phyloP scores from a whole-genome alignment of 2,113 vertebrate species.

The Phyllostomus discolor region DNA sequence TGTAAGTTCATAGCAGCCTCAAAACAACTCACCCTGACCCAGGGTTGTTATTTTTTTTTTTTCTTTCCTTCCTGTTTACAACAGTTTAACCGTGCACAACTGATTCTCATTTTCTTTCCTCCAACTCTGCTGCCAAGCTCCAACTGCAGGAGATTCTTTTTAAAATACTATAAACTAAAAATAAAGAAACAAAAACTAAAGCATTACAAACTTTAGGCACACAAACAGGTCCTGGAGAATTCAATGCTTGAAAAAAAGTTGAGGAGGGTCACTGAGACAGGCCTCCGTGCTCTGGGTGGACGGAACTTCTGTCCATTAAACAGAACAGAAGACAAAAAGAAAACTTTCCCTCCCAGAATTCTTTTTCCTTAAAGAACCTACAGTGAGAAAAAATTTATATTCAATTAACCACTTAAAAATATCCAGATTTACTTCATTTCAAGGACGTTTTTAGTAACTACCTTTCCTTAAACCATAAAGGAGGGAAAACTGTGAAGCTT shows the following conservation, averaged over 20 bases:
- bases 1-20: not conserved
- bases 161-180: not conserved
- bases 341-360: not conserved
- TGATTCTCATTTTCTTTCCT: constrained; percentile 16
- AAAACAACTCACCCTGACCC: not conserved
- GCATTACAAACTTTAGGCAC: not conserved
- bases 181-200: not conserved
- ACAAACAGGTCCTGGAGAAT: not conserved
- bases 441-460: constrained; percentile 34
- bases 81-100: not conserved
- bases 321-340: not conserved
- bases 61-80: not conserved
- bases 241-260: not conserved
- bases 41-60: not conserved
- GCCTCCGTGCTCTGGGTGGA: not conserved
- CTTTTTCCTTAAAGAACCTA: not conserved
- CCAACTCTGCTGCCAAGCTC: not conserved
- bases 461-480: not conserved
- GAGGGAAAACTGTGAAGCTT: not conserved
- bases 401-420: not conserved
- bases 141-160: not conserved
- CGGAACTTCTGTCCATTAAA: not conserved
- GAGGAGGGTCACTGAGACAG: not conserved
- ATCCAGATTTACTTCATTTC: not conserved
- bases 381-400: not conserved